Evolutionary conservation across 53 echinoderm and acorn worm genomes (phyloP).

Genomic region (Pentamera pediparva): DNA sequence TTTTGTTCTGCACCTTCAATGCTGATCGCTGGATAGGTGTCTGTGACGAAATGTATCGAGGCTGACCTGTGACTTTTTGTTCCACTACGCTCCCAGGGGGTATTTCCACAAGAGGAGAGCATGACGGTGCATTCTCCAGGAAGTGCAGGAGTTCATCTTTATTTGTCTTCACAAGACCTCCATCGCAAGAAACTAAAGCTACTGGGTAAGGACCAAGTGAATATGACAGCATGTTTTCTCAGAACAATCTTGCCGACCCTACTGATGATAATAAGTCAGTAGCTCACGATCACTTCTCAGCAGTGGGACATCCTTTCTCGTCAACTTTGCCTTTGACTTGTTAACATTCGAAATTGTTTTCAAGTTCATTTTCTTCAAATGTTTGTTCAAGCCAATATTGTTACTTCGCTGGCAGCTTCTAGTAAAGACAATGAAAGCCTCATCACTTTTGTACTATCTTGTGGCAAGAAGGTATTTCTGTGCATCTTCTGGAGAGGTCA

Average conservation of each 20-base stretch:
- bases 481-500: slow-evolving; percentile 1
- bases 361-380: slow-evolving; percentile 39
- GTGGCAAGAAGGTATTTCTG: neutral
- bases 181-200: too few relatives aligned
- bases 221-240: neutral
- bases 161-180: too few relatives aligned
- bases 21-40: slow-evolving; percentile 51
- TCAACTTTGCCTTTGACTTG: slow-evolving; percentile 8
- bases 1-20: slow-evolving; percentile 59
- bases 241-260: slow-evolving; percentile 44
- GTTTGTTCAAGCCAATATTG: neutral
- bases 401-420: neutral
- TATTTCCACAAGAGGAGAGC: too few relatives aligned
- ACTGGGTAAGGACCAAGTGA: too few relatives aligned
- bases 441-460: neutral
- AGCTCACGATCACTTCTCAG: slow-evolving; percentile 33
- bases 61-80: neutral
- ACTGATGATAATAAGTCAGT: slow-evolving; percentile 47
- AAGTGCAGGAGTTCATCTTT: too few relatives aligned
- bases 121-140: too few relatives aligned
- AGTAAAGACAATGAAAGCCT: neutral
- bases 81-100: slow-evolving; percentile 18
- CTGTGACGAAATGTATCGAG: slow-evolving; percentile 56
- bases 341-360: slow-evolving; percentile 40
- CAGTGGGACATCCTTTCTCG: slow-evolving; percentile 37